Evolutionary conservation across 2,113 vertebrate genomes (phyloP).

Genomic region (Cisticola juncidis): DNA sequence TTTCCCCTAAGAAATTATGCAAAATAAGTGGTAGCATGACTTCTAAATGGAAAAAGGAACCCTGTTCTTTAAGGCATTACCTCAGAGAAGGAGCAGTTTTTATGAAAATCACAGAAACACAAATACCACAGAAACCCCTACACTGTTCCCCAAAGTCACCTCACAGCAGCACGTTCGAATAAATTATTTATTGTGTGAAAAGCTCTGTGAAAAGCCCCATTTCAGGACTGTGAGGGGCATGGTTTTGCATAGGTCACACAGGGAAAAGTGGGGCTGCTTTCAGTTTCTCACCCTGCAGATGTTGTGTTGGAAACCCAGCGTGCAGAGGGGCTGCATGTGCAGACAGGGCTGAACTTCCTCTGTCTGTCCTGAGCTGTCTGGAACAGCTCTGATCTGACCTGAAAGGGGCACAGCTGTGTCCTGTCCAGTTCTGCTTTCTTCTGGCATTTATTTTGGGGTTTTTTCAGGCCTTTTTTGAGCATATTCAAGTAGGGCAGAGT

Average conservation of each 20-base stretch:
- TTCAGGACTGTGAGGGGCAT: neutral
- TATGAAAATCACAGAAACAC: neutral
- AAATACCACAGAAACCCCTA: neutral
- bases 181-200: neutral
- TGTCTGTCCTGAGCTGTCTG: neutral
- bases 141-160: neutral
- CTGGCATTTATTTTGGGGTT: accelerated
- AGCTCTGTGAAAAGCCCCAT: neutral
- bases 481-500: neutral
- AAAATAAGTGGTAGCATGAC: neutral
- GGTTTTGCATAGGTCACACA: neutral
- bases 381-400: neutral
- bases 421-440: neutral
- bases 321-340: neutral
- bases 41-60: neutral
- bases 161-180: neutral
- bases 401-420: neutral
- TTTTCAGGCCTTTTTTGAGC: neutral
- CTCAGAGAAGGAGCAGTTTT: neutral
- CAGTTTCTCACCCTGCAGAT: neutral
- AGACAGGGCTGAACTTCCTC: constrained; percentile 3
- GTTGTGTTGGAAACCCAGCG: neutral
- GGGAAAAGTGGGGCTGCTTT: neutral
- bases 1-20: neutral
- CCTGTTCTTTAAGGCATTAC: neutral